Evolutionary conservation across 2,113 vertebrate genomes (phyloP).

Genomic region (Procapra przewalskii): DNA sequence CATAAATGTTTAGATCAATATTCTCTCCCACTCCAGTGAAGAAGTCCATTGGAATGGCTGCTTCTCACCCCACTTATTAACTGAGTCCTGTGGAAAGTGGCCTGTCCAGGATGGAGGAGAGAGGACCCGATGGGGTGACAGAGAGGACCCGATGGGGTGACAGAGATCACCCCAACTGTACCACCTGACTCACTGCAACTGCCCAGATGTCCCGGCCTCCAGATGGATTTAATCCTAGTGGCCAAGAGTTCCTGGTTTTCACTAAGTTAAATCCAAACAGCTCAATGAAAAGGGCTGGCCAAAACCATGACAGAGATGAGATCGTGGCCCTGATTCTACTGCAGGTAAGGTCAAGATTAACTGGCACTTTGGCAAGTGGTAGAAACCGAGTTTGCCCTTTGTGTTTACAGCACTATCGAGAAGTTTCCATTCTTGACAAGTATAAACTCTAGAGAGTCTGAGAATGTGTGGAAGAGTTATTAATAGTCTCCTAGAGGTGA

Average conservation of each 20-base stretch:
- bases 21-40: neutral
- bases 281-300: neutral
- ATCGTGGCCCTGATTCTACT: neutral
- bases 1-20: neutral
- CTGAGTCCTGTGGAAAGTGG: neutral
- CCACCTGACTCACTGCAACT: neutral
- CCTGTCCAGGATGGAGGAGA: neutral
- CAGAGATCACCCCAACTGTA: too few species aligned
- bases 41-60: neutral
- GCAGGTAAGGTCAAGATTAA: neutral
- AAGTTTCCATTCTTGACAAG: neutral
- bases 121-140: neutral
- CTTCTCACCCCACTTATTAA: neutral
- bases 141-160: neutral
- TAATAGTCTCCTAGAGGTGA: neutral
- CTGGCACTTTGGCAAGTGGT: neutral
- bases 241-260: neutral
- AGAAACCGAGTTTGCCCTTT: neutral
- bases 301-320: neutral
- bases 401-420: neutral
- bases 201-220: neutral
- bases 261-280: neutral
- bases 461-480: neutral
- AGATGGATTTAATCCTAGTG: neutral
- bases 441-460: neutral